Evolutionary conservation across 2,888 invertebrate species (phyloP), one percentile per base, ranked within the genome.

Genomic region (Oscheius onirici): DNA sequence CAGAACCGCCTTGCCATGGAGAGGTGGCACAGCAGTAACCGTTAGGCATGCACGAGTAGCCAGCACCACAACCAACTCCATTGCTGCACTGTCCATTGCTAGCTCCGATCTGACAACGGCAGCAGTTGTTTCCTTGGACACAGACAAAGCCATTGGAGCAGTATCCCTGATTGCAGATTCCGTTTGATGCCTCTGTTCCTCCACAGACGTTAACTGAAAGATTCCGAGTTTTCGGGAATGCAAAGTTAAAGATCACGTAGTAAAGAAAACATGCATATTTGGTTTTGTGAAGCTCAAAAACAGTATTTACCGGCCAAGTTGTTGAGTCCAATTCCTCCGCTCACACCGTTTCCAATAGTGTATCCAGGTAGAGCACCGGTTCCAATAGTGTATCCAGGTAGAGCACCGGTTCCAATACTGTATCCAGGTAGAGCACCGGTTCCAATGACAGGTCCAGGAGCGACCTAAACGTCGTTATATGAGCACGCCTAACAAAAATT

Each of bases 51-150:
- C 78, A 78, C 11, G 69, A 60, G 49, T 74, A 76, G 13, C 78
- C 78, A 40, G 70, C 72, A 13, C 58, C 52, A 54, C 78, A 78
- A 55, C 72, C 75, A 34, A 65, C 46, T 11, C 71, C 52, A 17
- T 40, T 57, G 5, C 20, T 10, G 43, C 78, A 78, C 52, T 20
- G 17, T 17, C 78, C 78, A 28, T 69, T 73, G 49, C 76, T 76
- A 0, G 74, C 67, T 66, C 80, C 80, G 26, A 74, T 74, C 22
- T 75, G 68, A 34, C 77, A 77, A 13, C 72, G 69, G 54, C 78
- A 80, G 51, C 80, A 80, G n/a, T 76, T 69, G 61, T 80, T 80
- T 71, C 80, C 80, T 41, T 73, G 69, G 1, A 74, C 72, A 40
- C 80, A 80, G 8, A 69, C 66, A 51, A 67, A 69, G 28, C 77